Percentiles rank a stretch among this genome's conserved stretches.
Evolutionary conservation across 2,888 invertebrate genomes (phyloP).

Genomic region (Dryococelus australis): DNA sequence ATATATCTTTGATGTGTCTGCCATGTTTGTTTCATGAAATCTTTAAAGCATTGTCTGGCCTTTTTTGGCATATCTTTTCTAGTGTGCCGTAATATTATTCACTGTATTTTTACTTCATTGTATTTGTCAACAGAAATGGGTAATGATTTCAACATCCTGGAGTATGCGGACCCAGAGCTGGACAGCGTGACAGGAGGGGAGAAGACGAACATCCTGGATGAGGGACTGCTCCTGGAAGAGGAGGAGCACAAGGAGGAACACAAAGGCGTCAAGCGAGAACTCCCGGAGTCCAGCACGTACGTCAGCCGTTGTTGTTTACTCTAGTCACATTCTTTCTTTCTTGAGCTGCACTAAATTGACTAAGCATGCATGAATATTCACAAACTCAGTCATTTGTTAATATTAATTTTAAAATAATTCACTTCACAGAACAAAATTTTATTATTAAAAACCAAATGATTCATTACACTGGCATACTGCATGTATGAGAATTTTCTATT

Average conservation of each 20-base stretch:
- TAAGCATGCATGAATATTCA: too few species aligned
- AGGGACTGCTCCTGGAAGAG: slow-evolving; percentile 80
- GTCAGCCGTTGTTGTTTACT: background rate
- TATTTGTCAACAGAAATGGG: slow-evolving; percentile 72
- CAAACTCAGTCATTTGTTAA: too few species aligned
- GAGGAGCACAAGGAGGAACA: slow-evolving; percentile 75
- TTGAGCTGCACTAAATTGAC: too few species aligned
- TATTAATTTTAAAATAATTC: too few species aligned
- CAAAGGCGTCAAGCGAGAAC: slow-evolving; percentile 54
- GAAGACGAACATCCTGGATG: slow-evolving; percentile 85
- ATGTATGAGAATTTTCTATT: too few species aligned
- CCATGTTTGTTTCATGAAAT: background rate
- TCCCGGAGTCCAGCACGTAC: slow-evolving; percentile 23
- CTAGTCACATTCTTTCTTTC: too few species aligned
- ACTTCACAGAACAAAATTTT: too few species aligned
- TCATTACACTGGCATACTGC: too few species aligned
- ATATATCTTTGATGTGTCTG: background rate
- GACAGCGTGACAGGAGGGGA: slow-evolving; percentile 80
- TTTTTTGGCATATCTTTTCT: background rate
- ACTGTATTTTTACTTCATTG: too few species aligned
- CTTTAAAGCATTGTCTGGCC: background rate
- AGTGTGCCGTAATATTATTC: background rate
- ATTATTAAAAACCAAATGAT: too few species aligned
- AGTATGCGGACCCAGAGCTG: slow-evolving; percentile 94
- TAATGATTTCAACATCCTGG: slow-evolving; percentile 93